Evolutionary conservation across 2,888 invertebrate species (phyloP).

Genomic region (Mythimna lalbum): DNA sequence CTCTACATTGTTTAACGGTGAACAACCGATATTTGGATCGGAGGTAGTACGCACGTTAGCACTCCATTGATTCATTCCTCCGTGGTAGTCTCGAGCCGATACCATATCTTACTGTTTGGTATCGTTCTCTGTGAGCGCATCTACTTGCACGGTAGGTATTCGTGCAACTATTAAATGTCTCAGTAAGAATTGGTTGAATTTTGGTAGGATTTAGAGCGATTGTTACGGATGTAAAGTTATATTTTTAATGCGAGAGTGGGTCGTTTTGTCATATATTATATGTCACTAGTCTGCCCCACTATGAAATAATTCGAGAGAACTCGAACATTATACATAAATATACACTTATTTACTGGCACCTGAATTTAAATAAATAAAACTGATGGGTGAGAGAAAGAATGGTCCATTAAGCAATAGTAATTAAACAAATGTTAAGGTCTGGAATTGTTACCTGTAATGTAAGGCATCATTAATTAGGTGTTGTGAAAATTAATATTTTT

Average conservation of each 20-base stretch:
- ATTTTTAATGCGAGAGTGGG: slow-evolving; percentile 57
- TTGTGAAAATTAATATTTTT: slow-evolving; percentile 54
- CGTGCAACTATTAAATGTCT: slow-evolving; percentile 38
- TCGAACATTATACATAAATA: slow-evolving; percentile 13
- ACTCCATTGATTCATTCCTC: slow-evolving; percentile 38
- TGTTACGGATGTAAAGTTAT: slow-evolving; percentile 67
- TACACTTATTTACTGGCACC: slow-evolving; percentile 16
- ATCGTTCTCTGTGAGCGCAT: slow-evolving; percentile 29
- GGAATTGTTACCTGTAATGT: slow-evolving; percentile 50
- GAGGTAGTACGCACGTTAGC: background rate
- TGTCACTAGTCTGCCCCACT: slow-evolving; percentile 42
- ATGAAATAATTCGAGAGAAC: slow-evolving; percentile 22
- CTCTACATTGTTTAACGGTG: background rate
- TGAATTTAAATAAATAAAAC: slow-evolving; percentile 18
- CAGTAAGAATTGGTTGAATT: slow-evolving; percentile 48
- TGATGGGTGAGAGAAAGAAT: slow-evolving; percentile 12
- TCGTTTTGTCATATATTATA: slow-evolving; percentile 37
- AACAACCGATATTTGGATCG: background rate
- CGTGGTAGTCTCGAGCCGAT: slow-evolving; percentile 17
- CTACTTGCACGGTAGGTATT: slow-evolving; percentile 24
- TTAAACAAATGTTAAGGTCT: slow-evolving; percentile 35
- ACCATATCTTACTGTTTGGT: slow-evolving; percentile 29
- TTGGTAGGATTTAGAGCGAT: slow-evolving; percentile 66
- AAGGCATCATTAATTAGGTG: slow-evolving; percentile 45
- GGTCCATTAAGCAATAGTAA: slow-evolving; percentile 52